Percentiles rank a stretch among this genome's conserved stretches.
phyloP scores from a whole-genome alignment of 2,888 invertebrate species.

The Saturnia pavonia region DNA sequence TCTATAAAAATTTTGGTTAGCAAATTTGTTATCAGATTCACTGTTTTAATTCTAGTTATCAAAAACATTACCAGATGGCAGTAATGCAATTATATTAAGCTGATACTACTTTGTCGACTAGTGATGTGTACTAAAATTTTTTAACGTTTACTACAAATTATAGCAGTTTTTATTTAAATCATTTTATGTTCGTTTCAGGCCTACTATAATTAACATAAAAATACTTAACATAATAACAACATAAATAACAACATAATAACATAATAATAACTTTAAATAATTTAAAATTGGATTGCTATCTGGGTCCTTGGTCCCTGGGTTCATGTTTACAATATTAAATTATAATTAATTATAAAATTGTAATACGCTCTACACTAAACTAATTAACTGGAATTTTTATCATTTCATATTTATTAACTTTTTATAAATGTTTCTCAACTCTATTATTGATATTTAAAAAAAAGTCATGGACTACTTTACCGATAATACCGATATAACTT shows the following conservation, averaged over 20 bases:
- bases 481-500: slow-evolving; percentile 48
- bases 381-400: neutral
- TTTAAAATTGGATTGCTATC: no score
- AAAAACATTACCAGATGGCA: neutral
- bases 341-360: neutral
- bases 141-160: neutral
- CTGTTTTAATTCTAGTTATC: neutral
- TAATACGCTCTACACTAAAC: neutral
- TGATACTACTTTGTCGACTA: neutral
- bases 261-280: neutral
- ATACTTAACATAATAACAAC: no score
- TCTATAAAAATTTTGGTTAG: neutral
- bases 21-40: neutral
- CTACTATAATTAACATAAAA: neutral
- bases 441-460: slow-evolving; percentile 51
- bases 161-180: neutral
- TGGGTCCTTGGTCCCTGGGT: no score
- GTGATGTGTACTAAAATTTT: neutral
- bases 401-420: neutral
- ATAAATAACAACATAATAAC: no score
- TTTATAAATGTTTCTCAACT: slow-evolving; percentile 28
- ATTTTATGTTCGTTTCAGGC: no score
- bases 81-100: neutral
- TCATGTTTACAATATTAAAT: no score
- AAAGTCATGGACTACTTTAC: slow-evolving; percentile 21